Evolutionary conservation across 1,140 invertebrate species (phyloP), one percentile per base, ranked within the genome.

Genomic region (Heliconius nattereri): DNA sequence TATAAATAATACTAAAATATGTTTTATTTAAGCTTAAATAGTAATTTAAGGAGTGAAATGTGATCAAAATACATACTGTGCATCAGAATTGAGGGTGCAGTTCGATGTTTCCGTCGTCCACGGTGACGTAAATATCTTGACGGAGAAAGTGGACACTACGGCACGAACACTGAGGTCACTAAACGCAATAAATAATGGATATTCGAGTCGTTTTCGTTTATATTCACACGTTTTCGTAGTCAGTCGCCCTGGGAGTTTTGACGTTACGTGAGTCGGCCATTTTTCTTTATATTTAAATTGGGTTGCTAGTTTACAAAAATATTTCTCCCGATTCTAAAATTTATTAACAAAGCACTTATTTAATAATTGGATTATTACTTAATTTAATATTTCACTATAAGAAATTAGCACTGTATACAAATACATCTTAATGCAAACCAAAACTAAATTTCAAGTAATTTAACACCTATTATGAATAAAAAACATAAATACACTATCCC

Each of bases 211-310:
- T 86, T 87, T 90, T 86, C 75, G 71, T 78, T 71, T 82, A 87
- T 84, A 86, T 88, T 89, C 85, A 87, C 86, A 89, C 87, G 87
- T 92, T 90, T 89, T 88, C 57, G 81, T 81, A 86, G 86, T 86
- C 83, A 90, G 82, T 91, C 84, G 83, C 84, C 88, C 84, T 81
- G 84, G 35, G 84, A 90, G 86, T 89, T 93, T 92, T 93, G 91
- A 93, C 91, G 87, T 92, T 91, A 89, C 81, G 83, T 85, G 84
- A 85, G 86, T 89, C 91, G 84, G 91, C 91, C 92, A 93, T 93
- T 90, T 93, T 93, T 92, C 86, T 90, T 88, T 35, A 70, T 54
- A 80, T 54, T 76, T 52, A 85, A 82, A 66, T 66, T 26, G 26
- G 89, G 90, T 92, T 93, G 89, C 90, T 81, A 90, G 26, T 66